A percentile compares a stretch with the other conserved stretches of the same genome.
Evolutionary conservation across 2,113 vertebrate genomes (phyloP).

Genomic region (Myiozetetes cayanensis): DNA sequence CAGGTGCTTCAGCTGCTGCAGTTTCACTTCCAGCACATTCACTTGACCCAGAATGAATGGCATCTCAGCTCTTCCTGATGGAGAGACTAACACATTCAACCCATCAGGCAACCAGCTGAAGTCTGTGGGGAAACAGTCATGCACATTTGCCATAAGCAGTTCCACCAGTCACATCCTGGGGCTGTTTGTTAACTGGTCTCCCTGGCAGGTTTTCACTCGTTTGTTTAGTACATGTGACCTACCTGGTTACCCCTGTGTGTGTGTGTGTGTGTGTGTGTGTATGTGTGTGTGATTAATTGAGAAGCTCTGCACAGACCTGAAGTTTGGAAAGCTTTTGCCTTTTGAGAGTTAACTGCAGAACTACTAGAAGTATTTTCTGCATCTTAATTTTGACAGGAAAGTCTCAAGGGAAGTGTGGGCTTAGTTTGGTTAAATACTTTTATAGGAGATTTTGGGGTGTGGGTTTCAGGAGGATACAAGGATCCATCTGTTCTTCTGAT

Average conservation of each 20-base stretch:
- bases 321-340: neutral
- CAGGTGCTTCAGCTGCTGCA: fast-evolving
- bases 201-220: neutral
- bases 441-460: neutral
- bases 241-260: fast-evolving
- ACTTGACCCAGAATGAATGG: neutral
- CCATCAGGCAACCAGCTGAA: neutral
- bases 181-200: neutral
- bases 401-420: neutral
- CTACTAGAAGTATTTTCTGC: neutral
- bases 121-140: neutral
- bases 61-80: neutral
- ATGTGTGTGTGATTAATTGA: neutral
- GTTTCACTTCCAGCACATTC: neutral
- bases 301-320: neutral
- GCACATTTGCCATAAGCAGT: neutral
- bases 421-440: neutral
- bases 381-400: neutral
- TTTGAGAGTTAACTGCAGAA: neutral
- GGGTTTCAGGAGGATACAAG: neutral
- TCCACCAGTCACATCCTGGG: neutral
- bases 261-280: too few relatives aligned
- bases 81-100: neutral
- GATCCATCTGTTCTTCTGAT: neutral
- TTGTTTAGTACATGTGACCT: fast-evolving